Evolutionary conservation across 2,888 invertebrate species (phyloP), one percentile per base, ranked within the genome.

Genomic region (Xylota segnis): DNA sequence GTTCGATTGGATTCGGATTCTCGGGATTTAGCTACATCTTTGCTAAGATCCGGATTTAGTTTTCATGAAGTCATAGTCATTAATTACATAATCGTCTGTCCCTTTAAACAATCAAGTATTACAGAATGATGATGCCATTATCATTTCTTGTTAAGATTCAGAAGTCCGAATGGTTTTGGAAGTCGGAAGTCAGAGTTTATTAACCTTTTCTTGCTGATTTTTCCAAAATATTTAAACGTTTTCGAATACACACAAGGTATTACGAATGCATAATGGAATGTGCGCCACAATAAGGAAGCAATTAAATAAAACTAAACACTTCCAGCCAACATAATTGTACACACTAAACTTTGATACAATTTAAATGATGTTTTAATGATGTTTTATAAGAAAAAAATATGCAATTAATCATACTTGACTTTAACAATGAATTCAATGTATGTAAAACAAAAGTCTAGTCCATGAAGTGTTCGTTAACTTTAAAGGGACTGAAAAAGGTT

Each of bases 341-440:
- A 14, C 14, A 43, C 14, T 37, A 34, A 9, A 12, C 37, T 37
- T 58, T 58, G 43, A 43, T 61, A 61, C 37, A 27, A 45, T 61
- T 61, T 40, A 61, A 61, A 61, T 29, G 43, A 43, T 61, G 43
- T 29, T 43, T 61, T 9, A 27, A 29, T 43, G 40, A n/a, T 43
- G 27, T 18, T 43, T 61, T 9, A 43, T 23, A 29, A 14, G 43
- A 43, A 5, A 7, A 6, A 7, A 32, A 32, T 32, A 32, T 27
- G 1, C 14, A 29, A 54, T 54, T 27, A 54, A 54, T 54, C 54
- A 54, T 32, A 14, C 6, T 54, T 54, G 23, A 40, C 4, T 52
- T 52, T 29, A 52, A 52, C n/a, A 52, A 52, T 7, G 27, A n/a
- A n/a, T 27, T 27, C 10, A 23, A 50, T 50, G 6, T 27, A 18